Evolutionary conservation across 2,888 invertebrate species (phyloP), one percentile per base, ranked within the genome.

Genomic region (Entomobrya multifasciata): DNA sequence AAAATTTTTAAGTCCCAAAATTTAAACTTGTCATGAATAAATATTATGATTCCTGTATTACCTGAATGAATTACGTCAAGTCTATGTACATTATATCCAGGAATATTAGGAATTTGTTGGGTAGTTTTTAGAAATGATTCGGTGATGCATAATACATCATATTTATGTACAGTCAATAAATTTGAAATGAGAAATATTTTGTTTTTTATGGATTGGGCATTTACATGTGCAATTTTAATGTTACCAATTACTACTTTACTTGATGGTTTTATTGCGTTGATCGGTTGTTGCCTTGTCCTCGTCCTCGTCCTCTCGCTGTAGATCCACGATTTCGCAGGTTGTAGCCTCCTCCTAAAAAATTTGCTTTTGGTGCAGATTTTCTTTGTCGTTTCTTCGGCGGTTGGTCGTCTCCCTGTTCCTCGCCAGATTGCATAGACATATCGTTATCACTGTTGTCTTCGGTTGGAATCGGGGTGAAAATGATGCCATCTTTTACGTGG

Each of bases 181-280:
- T 55, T 78, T 17, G 36, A 1, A 57, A 76, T 17, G 0, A 27
- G 0, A 3, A 57, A 6, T 20, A 36, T 57, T 15, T 57, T 76
- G 11, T 76, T 76, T 13, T 36, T 76, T 5, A 76, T 20, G 1
- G 76, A 76, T 57, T 57, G 76, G 11, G 36, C 30, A 36, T 76
- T 76, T 1, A 76, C 30, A 74, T 74, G 74, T n/a, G 30, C 74
- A 10, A 74, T 49, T 49, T 67, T 67, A 65, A 65, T 65, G 27
- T 25, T 60, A 60, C 22, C 10, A n/a, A 52, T 36, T 36, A 36
- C 8, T 8, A 6, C 8, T 36, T 36, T 36, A 4, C 36, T 36
- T 6, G 36, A n/a, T 22, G 13, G 10, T 27, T 15, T n/a, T n/a
- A n/a, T n/a, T n/a, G n/a, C n/a, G n/a, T n/a, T n/a, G n/a, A n/a